Evolutionary conservation across 2,797 vertebrate genomes (phyloP).

Genomic region (Gila robusta): DNA sequence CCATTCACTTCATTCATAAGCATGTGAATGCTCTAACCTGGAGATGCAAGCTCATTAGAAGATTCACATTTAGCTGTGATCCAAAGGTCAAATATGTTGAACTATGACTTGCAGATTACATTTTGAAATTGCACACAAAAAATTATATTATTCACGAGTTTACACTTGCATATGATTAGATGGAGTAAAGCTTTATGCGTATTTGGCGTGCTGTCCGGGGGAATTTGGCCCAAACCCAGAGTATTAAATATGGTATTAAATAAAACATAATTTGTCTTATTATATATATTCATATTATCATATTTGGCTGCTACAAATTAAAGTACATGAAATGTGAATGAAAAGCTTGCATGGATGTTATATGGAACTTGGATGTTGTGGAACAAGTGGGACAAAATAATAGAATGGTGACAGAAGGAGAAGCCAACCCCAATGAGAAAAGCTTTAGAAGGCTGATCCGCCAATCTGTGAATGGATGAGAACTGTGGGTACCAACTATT

Average conservation of each 20-base stretch:
- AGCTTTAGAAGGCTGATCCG: background rate
- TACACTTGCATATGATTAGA: no score
- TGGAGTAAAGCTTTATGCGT: no score
- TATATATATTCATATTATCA: background rate
- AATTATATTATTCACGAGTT: no score
- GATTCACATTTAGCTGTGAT: background rate
- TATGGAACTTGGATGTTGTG: background rate
- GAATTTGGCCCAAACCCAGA: no score
- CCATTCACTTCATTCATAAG: background rate
- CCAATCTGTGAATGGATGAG: background rate
- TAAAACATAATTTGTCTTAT: background rate
- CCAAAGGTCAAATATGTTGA: background rate
- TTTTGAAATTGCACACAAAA: background rate
- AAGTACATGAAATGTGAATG: background rate
- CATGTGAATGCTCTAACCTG: background rate
- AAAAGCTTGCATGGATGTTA: background rate
- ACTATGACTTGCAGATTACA: background rate
- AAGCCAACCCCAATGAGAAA: background rate
- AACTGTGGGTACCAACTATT: background rate
- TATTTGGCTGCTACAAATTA: background rate
- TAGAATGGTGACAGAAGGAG: background rate
- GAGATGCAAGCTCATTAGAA: background rate
- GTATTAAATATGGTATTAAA: no score
- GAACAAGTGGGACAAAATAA: background rate
- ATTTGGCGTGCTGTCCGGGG: no score